Conservation (phyloP, 2,888 invertebrate species). For the Drosophila algonquin region DNA sequence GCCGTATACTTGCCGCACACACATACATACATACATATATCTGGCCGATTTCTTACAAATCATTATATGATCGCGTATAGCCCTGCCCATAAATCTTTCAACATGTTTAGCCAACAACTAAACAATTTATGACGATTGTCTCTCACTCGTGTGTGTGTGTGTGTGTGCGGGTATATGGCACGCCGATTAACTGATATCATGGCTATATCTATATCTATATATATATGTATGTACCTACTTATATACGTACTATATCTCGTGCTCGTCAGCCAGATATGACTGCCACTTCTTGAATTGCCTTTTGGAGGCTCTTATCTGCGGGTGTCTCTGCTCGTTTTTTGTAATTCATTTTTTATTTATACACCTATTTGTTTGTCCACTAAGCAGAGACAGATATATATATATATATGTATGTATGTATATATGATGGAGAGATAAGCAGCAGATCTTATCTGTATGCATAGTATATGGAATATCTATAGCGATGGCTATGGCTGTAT, state of each 20-base stretch:
- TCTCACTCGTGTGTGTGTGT: slow-evolving; percentile 14
- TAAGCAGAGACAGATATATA: slow-evolving; percentile 53
- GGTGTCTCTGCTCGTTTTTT: slow-evolving; percentile 28
- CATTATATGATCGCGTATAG: slow-evolving; percentile 73
- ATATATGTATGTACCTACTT: slow-evolving; percentile 27
- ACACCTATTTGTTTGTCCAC: slow-evolving; percentile 79
- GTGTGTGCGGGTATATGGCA: slow-evolving; percentile 37
- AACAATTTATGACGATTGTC: slow-evolving; percentile 73
- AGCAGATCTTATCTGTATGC: slow-evolving; percentile 58
- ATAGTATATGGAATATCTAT: slow-evolving; percentile 13
- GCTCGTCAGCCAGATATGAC: slow-evolving; percentile 50
- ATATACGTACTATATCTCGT: slow-evolving; percentile 28
- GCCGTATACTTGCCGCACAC: slow-evolving; percentile 11
- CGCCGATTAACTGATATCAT: slow-evolving; percentile 70
- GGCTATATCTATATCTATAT: slow-evolving; percentile 45
- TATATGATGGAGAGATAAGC: slow-evolving; percentile 48
- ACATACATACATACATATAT: no score
- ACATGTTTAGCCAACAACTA: slow-evolving; percentile 81
- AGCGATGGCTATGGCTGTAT: slow-evolving; percentile 1
- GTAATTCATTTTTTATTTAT: slow-evolving; percentile 66
- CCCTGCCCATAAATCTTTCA: slow-evolving; percentile 74
- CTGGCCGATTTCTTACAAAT: slow-evolving; percentile 75
- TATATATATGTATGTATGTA: slow-evolving; percentile 15
- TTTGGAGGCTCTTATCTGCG: slow-evolving; percentile 53
- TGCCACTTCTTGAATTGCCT: slow-evolving; percentile 46